phyloP scores from a whole-genome alignment of 2,113 vertebrate species.

The Orycteropus afer region DNA sequence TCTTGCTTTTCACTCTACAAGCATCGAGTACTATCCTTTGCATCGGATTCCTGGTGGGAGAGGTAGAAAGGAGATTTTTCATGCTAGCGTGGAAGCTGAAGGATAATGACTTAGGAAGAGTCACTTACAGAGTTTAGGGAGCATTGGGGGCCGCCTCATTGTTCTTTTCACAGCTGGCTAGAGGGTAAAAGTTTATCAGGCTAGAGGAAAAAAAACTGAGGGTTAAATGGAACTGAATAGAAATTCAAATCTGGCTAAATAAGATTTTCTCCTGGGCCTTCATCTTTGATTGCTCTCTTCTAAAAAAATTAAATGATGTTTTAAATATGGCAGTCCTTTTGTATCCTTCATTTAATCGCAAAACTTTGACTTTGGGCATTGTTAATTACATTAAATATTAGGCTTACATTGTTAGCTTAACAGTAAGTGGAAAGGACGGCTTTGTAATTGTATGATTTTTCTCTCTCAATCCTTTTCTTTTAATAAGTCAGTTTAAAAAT shows the following conservation, averaged over 20 bases:
- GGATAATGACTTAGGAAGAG: slow-evolving; percentile 75
- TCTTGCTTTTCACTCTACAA: slow-evolving; percentile 60
- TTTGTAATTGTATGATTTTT: slow-evolving; percentile 81
- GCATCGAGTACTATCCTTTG: neutral
- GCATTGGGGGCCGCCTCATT: slow-evolving; percentile 75
- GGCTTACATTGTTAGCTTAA: slow-evolving; percentile 80
- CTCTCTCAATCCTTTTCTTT: slow-evolving; percentile 76
- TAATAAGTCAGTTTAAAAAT: slow-evolving; percentile 81
- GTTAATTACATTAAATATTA: slow-evolving; percentile 86
- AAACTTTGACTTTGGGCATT: slow-evolving; percentile 81
- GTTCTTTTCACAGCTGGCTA: slow-evolving; percentile 81
- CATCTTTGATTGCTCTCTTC: slow-evolving; percentile 82
- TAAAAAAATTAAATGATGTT: slow-evolving; percentile 79
- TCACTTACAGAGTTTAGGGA: slow-evolving; percentile 63
- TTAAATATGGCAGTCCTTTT: slow-evolving; percentile 80
- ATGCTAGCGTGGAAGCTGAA: slow-evolving; percentile 63
- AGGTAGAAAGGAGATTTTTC: slow-evolving; percentile 71
- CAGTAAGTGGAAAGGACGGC: slow-evolving; percentile 79
- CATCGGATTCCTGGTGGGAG: slow-evolving; percentile 64
- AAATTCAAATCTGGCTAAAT: slow-evolving; percentile 83
- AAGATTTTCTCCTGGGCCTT: slow-evolving; percentile 81
- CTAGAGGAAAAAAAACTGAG: neutral
- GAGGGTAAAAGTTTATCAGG: slow-evolving; percentile 84
- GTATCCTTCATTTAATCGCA: slow-evolving; percentile 82
- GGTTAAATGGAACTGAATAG: slow-evolving; percentile 81